Base-by-base conservation (phyloP, 2,888 invertebrate species). In the Halictus ligatus region DNA sequence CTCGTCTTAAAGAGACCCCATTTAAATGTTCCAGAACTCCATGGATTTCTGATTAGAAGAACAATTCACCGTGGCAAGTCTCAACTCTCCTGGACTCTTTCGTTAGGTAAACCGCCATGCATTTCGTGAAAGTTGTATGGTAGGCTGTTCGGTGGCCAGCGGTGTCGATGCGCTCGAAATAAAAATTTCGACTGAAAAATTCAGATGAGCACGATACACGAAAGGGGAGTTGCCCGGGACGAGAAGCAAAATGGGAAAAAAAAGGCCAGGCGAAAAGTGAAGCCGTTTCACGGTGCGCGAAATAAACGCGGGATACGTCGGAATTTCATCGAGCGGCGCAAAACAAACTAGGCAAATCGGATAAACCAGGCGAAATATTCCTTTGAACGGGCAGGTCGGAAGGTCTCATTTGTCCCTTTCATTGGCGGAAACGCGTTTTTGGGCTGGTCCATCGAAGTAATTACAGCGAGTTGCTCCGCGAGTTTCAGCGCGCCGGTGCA, bases 381-480 rank as follows among this genome's bases (percentile, higher is more conserved):
- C 15, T 60, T 48, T 8, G 74, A 40, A 18, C 48, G 18, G 2
- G 2, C 40, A 7, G 35, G 40, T n/a, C 48, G 35, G 58, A 3
- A 35, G 67, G 69, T 46, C 75, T 75, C 54, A 54, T 69, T 75
- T 50, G 40, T 43, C 75, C 54, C 54, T 40, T 75, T 80, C 75
- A 43, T 50, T 48, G 43, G 13, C 67, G 74, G 35, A 54, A 82
- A 75, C 69, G n/a, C 50, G 69, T 64, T 50, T 21, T 21, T 69
- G 50, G 29, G 35, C 1, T 48, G 35, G 67, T 69, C 67, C 75
- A 76, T 74, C 58, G 60, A 77, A 77, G 67, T 77, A 84, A 84
- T 77, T 74, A 77, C 54, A 67, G 58, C 74, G 15, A 25, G 84
- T 67, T 12, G 40, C 67, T 58, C 25, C 67, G 48, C 10, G 12